These are phyloP conservation scores for Otus sunia DNA, from an alignment of 2,113 vertebrate genomes.

Conservation along the genomic window DNA sequence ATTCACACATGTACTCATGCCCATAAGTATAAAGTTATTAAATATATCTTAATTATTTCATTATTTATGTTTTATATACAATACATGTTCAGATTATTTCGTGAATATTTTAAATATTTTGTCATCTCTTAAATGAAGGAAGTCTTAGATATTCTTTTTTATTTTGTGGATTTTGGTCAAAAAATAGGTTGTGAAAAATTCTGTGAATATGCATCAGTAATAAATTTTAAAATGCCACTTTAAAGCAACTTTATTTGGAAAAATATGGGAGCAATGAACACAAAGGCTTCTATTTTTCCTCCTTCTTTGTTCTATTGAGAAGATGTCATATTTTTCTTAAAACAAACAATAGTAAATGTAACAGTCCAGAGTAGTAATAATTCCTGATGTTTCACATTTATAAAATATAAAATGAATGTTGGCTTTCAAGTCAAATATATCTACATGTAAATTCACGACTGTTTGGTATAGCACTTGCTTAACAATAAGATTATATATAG, in stretches of 20 bases:
- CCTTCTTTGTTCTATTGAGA: neutral
- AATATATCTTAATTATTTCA: neutral
- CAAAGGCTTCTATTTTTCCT: neutral
- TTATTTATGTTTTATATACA: neutral
- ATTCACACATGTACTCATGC: neutral
- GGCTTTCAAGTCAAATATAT: neutral
- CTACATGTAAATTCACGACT: neutral
- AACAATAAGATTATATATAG: neutral
- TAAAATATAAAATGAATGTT: neutral
- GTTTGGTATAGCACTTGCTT: neutral
- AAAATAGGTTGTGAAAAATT: neutral
- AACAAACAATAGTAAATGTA: rapidly evolving
- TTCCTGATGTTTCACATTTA: neutral
- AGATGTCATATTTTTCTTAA: neutral
- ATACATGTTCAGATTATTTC: neutral
- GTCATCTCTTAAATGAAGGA: neutral
- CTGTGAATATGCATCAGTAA: neutral
- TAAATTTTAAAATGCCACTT: neutral
- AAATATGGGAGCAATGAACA: neutral
- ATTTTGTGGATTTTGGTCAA: neutral
- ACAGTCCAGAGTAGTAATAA: neutral
- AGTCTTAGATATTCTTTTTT: neutral
- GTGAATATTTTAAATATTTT: neutral
- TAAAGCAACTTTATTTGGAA: neutral
- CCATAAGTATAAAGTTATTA: neutral